Evolutionary conservation across 2,888 invertebrate genomes (phyloP), one percentile per base, ranked within the genome.

Genomic region (Aethes cnicana): DNA sequence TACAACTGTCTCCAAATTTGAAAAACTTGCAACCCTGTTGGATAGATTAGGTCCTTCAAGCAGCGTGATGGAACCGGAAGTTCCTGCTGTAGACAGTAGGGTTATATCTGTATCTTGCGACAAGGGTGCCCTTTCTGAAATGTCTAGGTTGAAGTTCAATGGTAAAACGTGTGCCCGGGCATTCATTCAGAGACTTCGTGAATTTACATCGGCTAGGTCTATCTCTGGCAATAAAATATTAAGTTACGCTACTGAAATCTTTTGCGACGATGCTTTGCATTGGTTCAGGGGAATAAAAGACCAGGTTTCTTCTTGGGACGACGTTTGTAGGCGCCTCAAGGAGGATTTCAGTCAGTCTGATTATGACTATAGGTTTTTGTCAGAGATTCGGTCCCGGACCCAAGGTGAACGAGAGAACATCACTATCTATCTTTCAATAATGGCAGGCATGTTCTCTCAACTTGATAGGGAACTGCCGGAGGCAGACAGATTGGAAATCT

Each of bases 131-230:
- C 7, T n/a, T n/a, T n/a, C 33, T 18, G 33, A 33, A 7, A 4
- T 36, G 1, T 2, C 3, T 9, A 36, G 20, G 20, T 11, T 36
- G 7, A 36, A 36, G 20, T 42, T 42, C 28, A 28, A 42, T 16
- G 42, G 20, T 8, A 42, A 28, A 12, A 30, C 42, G 9, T 42
- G 42, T 30, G 42, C 30, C 2, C 42, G 42, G 17, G 28, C 42
- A 4, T 42, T 42, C 30, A 42, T 42, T 12, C 42, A 42, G 21
- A 25, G 25, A 8, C 26, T 41, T 14, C 16, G 26, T 17, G 41
- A 41, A 41, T 25, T 41, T 14, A 30, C 30, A 14, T 18, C 17
- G 6, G 41, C 41, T 26, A 26, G 41, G 25, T 26, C 25, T 26
- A 23, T 41, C 17, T 16, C 41, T 6, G 7, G 28, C 1, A 3